Evolutionary conservation across 1,140 invertebrate species (phyloP).

Genomic region (Brachionus manjavacas): DNA sequence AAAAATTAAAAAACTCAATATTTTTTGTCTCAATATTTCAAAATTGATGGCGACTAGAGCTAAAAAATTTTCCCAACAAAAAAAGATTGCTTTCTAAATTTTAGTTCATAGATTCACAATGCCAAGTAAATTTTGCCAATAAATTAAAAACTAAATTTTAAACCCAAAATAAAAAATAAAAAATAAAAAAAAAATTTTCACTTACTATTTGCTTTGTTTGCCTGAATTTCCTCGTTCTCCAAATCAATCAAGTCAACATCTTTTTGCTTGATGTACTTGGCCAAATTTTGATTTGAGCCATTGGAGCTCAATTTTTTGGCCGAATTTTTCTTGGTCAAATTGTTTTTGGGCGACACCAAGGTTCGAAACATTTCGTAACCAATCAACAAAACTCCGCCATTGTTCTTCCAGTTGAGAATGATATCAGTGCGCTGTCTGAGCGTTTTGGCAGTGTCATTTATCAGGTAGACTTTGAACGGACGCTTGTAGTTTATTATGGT

Average conservation of each 20-base stretch:
- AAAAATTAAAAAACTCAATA: no score
- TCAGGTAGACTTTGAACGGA: conserved; percentile 77
- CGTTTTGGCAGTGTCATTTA: conserved; percentile 91
- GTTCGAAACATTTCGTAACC: conserved; percentile 92
- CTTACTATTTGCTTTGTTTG: background rate
- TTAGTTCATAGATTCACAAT: no score
- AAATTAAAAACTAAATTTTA: no score
- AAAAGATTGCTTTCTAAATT: no score
- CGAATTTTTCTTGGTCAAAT: conserved; percentile 52
- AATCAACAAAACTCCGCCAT: conserved; percentile 86
- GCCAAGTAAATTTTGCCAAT: no score
- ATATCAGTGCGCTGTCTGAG: conserved; percentile 68
- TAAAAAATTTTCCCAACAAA: no score
- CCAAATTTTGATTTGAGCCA: conserved; percentile 44
- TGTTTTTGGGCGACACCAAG: conserved; percentile 64
- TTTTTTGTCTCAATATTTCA: no score
- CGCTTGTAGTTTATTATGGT: conserved; percentile 60
- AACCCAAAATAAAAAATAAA: no score
- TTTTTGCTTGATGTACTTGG: conserved; percentile 41
- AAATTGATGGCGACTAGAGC: no score
- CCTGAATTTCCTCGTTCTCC: background rate
- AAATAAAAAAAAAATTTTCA: background rate
- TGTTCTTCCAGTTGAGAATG: conserved; percentile 70
- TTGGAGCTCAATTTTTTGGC: background rate
- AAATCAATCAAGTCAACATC: conserved; percentile 6